Percentiles rank a stretch among this genome's conserved stretches.
Evolutionary conservation across 1,140 invertebrate genomes (phyloP).

Genomic region (Pogonomyrmex barbatus): DNA sequence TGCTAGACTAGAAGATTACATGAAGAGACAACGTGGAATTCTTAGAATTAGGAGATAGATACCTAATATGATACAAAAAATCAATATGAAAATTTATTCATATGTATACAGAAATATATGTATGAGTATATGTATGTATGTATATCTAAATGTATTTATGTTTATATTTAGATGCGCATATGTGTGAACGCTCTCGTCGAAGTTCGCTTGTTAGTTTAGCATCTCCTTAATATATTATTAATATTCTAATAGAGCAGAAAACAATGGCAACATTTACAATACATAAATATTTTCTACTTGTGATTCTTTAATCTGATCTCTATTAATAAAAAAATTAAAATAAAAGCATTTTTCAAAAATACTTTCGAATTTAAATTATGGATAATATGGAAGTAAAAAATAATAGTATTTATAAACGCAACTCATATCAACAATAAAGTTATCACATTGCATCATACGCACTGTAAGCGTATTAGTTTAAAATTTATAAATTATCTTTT

Average conservation of each 20-base stretch:
- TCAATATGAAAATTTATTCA: too few relatives aligned
- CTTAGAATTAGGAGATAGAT: too few relatives aligned
- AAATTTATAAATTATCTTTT: constrained; percentile 11
- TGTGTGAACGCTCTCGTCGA: too few relatives aligned
- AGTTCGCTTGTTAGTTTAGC: too few relatives aligned
- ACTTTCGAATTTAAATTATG: background rate
- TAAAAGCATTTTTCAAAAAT: background rate
- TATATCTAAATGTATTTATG: too few relatives aligned
- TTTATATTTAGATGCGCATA: too few relatives aligned
- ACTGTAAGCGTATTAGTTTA: constrained; percentile 23
- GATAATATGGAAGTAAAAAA: constrained; percentile 26
- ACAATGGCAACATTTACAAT: constrained; percentile 10
- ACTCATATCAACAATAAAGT: constrained; percentile 24
- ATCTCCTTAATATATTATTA: too few relatives aligned
- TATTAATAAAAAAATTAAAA: constrained; percentile 25
- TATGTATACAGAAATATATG: too few relatives aligned
- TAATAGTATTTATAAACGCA: constrained; percentile 17
- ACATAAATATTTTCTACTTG: constrained; percentile 21
- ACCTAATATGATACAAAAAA: too few relatives aligned
- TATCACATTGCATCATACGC: constrained; percentile 33
- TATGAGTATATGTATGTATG: too few relatives aligned
- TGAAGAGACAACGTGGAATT: too few relatives aligned
- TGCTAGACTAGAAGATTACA: too few relatives aligned
- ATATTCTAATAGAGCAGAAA: background rate
- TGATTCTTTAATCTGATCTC: background rate